Percentiles rank a stretch among this genome's conserved stretches.
These are phyloP conservation scores for Cercopithecus mona DNA, from an alignment of 2,113 vertebrate species.

Conservation along the genomic window DNA sequence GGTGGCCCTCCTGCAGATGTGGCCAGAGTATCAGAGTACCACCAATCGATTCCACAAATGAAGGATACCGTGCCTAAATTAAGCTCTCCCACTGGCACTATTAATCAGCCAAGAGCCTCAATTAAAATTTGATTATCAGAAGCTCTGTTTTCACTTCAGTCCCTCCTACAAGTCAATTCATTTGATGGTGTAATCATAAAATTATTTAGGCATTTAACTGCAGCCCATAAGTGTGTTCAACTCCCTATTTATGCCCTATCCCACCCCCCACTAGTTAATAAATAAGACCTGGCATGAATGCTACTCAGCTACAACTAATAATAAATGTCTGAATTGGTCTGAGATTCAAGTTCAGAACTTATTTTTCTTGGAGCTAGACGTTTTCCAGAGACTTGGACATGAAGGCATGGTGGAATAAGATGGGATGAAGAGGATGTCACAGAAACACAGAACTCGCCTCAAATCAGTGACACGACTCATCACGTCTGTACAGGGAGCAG, in stretches of 20 bases:
- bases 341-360: neutral
- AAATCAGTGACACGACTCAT: neutral
- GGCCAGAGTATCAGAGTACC: neutral
- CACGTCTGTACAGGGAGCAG: neutral
- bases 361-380: neutral
- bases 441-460: neutral
- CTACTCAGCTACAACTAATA: neutral
- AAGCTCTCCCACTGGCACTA: neutral
- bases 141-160: slow-evolving; percentile 23
- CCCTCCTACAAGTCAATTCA: slow-evolving; percentile 19
- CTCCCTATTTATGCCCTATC: neutral
- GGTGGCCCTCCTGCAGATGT: neutral
- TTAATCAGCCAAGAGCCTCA: neutral
- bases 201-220: slow-evolving; percentile 53
- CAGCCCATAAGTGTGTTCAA: neutral
- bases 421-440: neutral
- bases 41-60: neutral
- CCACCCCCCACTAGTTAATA: neutral
- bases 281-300: slow-evolving; percentile 15
- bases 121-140: slow-evolving; percentile 57
- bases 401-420: neutral
- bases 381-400: neutral
- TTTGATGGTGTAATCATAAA: slow-evolving; percentile 36
- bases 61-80: neutral
- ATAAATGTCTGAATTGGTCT: neutral